A percentile compares a stretch with the other conserved stretches of the same genome.
Conservation (phyloP, 2,888 invertebrate species). For the Carcina quercana region DNA sequence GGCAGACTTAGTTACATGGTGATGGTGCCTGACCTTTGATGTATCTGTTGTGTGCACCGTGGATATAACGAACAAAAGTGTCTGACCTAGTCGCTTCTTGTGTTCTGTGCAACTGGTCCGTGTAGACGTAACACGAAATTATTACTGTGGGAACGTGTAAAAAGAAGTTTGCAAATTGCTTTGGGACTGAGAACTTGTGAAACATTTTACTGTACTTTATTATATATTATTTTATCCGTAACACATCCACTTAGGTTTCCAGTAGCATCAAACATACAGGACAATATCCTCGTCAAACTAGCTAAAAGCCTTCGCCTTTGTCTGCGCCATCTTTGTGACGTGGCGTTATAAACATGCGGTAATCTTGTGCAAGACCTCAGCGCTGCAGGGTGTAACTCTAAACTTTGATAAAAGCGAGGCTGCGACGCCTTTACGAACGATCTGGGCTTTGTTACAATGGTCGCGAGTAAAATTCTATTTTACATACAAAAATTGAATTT, state of each 20-base stretch:
- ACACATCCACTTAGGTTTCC: not conserved
- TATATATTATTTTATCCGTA: too few relatives aligned
- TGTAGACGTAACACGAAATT: too few relatives aligned
- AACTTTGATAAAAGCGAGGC: constrained; percentile 37
- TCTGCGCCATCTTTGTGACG: not conserved
- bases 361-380: constrained; percentile 11
- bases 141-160: too few relatives aligned
- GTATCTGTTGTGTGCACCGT: too few relatives aligned
- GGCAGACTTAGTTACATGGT: too few relatives aligned
- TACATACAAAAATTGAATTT: constrained; percentile 1
- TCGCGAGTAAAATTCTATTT: constrained; percentile 1
- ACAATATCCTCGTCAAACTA: not conserved
- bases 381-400: constrained; percentile 26
- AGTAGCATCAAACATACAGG: not conserved
- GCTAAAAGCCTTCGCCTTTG: not conserved
- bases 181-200: too few relatives aligned
- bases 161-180: not conserved
- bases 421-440: constrained; percentile 16
- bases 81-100: too few relatives aligned
- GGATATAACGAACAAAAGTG: too few relatives aligned
- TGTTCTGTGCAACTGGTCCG: too few relatives aligned
- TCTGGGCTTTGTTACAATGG: constrained; percentile 19
- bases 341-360: constrained; percentile 1
- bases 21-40: too few relatives aligned
- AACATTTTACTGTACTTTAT: too few relatives aligned